Base-by-base conservation (phyloP, 2,113 vertebrate species). In the Larimichthys crocea region DNA sequence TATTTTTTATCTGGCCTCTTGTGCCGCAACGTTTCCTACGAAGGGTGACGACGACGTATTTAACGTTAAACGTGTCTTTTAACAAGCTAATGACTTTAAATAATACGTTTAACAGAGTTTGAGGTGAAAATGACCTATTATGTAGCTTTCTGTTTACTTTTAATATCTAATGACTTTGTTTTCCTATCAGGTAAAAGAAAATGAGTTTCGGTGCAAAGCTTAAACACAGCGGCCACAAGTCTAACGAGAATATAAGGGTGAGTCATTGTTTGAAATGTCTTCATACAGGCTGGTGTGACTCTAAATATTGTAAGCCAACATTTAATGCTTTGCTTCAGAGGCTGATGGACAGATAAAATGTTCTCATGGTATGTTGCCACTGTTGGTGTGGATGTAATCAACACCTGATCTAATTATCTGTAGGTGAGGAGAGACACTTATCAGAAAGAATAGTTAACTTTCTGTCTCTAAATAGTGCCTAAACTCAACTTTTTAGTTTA, bases 181-280 rank as follows among this genome's bases (percentile, higher is more conserved):
- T n/a, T 9, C 6, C 8, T 29, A 2, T 3, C 57, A 86, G 84
- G 20, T 68, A 19, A 26, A 26, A 26, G 56, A 91, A 79, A 74
- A 95, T 96, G 96, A 94, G 86, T 91, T 80, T 91, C 70, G 94
- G 61, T 82, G 94, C 93, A 90, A 97, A 95, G 61, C 84, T 92
- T 22, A 96, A 94, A 50, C 29, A 35, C 0, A 11, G 4, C 1
- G 95, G 92, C 0, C 95, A 94, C 1, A 91, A 31, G 68, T 72
- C 92, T 0, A 71, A 94, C 15, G 94, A 94, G 82, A 94, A 94
- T 24, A 29, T 94, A n/a, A 93, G 95, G 95, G 97, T 98, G 94
- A 88, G 63, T 68, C 15, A 19, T 17, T 17, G 0, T 40, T 12
- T 55, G 0, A 53, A 19, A 14, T 62, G 46, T 40, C 14, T 17